Evolutionary conservation across 2,113 vertebrate species (phyloP).

Genomic region (Bombycilla garrulus): DNA sequence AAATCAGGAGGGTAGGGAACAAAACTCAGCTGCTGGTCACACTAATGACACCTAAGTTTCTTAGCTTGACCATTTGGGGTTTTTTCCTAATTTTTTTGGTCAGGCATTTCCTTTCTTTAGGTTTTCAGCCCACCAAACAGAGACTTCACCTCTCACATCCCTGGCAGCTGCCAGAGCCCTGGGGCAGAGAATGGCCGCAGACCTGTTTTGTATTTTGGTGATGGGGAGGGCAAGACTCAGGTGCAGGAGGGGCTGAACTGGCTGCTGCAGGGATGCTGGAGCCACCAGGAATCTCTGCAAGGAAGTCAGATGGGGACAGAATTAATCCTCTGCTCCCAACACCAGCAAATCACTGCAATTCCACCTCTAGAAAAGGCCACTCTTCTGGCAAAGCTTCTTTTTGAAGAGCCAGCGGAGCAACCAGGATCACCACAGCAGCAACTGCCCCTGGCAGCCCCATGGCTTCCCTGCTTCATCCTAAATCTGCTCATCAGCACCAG

Average conservation of each 20-base stretch:
- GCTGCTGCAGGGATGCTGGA: not conserved
- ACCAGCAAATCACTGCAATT: not conserved
- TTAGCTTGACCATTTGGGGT: not conserved
- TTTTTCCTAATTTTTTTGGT: not conserved
- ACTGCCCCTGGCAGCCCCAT: rapidly evolving
- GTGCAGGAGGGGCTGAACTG: not conserved
- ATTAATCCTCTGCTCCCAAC: not conserved
- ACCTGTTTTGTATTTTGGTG: not conserved
- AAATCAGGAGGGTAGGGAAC: not conserved
- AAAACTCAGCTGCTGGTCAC: not conserved
- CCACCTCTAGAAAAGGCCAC: not conserved
- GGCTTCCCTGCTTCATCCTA: not conserved
- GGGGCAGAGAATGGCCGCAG: rapidly evolving
- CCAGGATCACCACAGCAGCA: not conserved
- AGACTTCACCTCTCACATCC: not conserved
- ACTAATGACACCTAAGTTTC: not conserved
- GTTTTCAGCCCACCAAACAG: not conserved
- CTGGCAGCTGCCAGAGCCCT: not conserved
- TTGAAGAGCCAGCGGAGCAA: not conserved
- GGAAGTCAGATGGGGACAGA: not conserved
- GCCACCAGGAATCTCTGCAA: not conserved
- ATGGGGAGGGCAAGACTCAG: not conserved
- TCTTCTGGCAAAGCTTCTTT: not conserved
- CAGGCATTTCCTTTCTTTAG: not conserved
- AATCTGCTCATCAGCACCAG: not conserved